phyloP scores from a whole-genome alignment of 2,797 vertebrate species.

The Sebastes diploproa region DNA sequence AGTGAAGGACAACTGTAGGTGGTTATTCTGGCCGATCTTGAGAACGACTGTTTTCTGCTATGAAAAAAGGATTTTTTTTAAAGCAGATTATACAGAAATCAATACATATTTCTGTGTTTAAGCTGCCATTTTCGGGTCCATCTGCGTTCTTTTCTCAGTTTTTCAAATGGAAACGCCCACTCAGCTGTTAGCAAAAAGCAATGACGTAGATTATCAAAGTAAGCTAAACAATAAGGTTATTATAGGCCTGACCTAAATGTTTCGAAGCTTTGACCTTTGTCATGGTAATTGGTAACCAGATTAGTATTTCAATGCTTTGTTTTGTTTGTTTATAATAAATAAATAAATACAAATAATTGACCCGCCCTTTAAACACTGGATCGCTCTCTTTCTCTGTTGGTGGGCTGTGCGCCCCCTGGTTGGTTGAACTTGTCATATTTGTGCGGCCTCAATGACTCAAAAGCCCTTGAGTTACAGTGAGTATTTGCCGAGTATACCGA shows the following conservation, averaged over 20 bases:
- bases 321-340: too few relatives aligned
- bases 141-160: too few relatives aligned
- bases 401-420: neutral
- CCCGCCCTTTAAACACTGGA: neutral
- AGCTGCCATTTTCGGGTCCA: neutral
- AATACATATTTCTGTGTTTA: neutral
- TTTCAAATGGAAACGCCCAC: too few relatives aligned
- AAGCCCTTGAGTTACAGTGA: neutral
- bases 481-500: conserved; percentile 2
- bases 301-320: too few relatives aligned
- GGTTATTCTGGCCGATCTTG: neutral
- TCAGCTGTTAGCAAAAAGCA: too few relatives aligned
- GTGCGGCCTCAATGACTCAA: neutral
- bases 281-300: too few relatives aligned
- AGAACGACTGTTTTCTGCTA: neutral
- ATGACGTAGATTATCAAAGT: too few relatives aligned
- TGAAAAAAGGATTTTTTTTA: neutral
- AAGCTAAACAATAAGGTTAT: too few relatives aligned
- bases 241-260: too few relatives aligned
- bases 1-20: neutral
- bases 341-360: too few relatives aligned
- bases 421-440: neutral
- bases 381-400: neutral
- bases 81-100: neutral
- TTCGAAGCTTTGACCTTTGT: too few relatives aligned